Evolutionary conservation across 2,888 invertebrate species (phyloP), one percentile per base, ranked within the genome.

Genomic region (Catocala nupta): DNA sequence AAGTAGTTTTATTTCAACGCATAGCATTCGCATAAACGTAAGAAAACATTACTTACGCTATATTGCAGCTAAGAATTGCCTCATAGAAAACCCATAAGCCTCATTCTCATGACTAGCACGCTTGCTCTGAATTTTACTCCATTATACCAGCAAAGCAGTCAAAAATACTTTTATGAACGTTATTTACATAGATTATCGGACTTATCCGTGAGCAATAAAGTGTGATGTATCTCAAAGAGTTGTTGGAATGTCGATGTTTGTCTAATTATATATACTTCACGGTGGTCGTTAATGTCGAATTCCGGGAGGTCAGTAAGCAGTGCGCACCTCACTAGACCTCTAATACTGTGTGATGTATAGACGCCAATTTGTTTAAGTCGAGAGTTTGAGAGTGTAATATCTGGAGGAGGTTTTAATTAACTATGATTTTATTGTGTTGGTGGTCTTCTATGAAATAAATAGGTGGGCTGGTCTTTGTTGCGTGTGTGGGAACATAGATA

Each of bases 351-450:
- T 65, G 60, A 75, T 61, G 44, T 59, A 71, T 65, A 63, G 69
- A 60, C 63, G 65, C 66, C 65, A 64, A 75, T 75, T 69, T 69
- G 62, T 69, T 39, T 55, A 42, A 71, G 58, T 55, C 59, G 9
- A 13, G 51, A 7, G 62, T 57, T 12, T n/a, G n/a, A n/a, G n/a
- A n/a, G n/a, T n/a, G n/a, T n/a, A n/a, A 13, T 51, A 49, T 49
- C 8, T 25, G 2, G 25, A 13, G n/a, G 13, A 13, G 25, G 48
- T 34, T 25, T 34, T 50, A 50, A 50, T 50, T 33, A 34, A 50
- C 25, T 7, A 4, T 10, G 25, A 47, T 12, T 6, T 49, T 5
- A 5, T 49, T 49, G n/a, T 50, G 34, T 50, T 34, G 50, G 34
- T 50, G 50, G 50, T 12, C 50, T 50, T 39, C 36, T 39, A 7